phyloP scores from a whole-genome alignment of 2,888 invertebrate genomes.

The Stenotaenia linearis region DNA sequence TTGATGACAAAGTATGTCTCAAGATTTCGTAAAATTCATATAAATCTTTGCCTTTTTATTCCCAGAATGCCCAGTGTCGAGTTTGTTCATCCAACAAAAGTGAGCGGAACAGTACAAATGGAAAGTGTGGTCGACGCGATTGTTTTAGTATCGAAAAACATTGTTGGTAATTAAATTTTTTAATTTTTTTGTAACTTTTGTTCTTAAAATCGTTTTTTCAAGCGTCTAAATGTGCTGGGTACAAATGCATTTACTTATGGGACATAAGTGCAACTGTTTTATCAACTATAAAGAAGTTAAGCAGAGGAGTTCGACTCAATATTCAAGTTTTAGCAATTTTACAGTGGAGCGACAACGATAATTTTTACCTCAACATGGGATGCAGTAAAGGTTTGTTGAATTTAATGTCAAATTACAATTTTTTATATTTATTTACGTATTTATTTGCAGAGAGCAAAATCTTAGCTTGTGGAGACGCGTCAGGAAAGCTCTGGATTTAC shows the following conservation, averaged over 20 bases:
- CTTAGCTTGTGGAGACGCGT: constrained; percentile 9
- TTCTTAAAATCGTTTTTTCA: background rate
- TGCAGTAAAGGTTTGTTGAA: background rate
- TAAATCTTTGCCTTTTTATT: background rate
- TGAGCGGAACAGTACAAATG: background rate
- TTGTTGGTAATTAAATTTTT: background rate
- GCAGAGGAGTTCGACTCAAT: background rate
- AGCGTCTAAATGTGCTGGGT: constrained; percentile 27
- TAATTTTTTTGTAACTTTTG: background rate
- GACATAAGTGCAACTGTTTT: background rate
- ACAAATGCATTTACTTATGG: constrained; percentile 15
- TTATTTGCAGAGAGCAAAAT: background rate
- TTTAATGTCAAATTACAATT: no score
- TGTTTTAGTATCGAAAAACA: background rate
- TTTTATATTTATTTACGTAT: no score
- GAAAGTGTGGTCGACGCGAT: constrained; percentile 2
- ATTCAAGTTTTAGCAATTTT: background rate
- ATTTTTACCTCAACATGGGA: constrained; percentile 24
- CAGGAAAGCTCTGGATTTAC: background rate
- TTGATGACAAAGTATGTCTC: background rate
- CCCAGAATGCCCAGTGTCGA: background rate
- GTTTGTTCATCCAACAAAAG: constrained; percentile 26
- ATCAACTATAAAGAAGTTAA: background rate
- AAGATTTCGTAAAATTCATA: background rate
- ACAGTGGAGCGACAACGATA: background rate